These are phyloP conservation scores for Ammospiza nelsoni DNA, from an alignment of 2,113 vertebrate species.

Conservation along the genomic window DNA sequence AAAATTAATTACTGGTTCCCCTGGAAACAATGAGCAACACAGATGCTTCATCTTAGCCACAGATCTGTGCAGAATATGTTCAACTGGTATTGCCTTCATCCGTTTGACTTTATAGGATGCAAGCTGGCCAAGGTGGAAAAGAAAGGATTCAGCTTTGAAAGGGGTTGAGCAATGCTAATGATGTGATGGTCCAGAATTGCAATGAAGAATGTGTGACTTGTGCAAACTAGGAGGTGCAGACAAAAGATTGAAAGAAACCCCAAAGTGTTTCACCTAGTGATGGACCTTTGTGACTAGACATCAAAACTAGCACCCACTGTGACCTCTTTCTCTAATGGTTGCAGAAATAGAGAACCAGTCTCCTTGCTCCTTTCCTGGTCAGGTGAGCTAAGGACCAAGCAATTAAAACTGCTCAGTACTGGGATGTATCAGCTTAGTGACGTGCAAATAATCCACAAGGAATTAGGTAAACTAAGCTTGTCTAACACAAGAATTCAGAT, in stretches of 20 bases:
- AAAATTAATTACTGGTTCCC: background rate
- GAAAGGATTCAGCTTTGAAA: background rate
- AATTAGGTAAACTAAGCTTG: background rate
- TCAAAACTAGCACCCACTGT: background rate
- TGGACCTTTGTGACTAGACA: background rate
- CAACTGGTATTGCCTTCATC: background rate
- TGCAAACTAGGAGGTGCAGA: background rate
- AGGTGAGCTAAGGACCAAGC: background rate
- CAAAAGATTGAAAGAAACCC: background rate
- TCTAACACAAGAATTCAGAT: background rate
- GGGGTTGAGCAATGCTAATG: background rate
- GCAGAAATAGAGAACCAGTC: background rate
- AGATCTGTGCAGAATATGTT: background rate
- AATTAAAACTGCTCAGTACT: background rate
- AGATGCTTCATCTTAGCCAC: background rate
- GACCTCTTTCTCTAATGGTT: background rate
- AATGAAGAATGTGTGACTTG: background rate
- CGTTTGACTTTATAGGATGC: background rate
- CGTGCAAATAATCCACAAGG: background rate
- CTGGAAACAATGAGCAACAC: background rate
- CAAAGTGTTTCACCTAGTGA: background rate
- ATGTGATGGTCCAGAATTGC: background rate
- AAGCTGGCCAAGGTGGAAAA: background rate
- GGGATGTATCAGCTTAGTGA: background rate
- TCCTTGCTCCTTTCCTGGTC: background rate